Conservation (phyloP, 64 coral and sea anemone species). For the Acropora tenuis region DNA sequence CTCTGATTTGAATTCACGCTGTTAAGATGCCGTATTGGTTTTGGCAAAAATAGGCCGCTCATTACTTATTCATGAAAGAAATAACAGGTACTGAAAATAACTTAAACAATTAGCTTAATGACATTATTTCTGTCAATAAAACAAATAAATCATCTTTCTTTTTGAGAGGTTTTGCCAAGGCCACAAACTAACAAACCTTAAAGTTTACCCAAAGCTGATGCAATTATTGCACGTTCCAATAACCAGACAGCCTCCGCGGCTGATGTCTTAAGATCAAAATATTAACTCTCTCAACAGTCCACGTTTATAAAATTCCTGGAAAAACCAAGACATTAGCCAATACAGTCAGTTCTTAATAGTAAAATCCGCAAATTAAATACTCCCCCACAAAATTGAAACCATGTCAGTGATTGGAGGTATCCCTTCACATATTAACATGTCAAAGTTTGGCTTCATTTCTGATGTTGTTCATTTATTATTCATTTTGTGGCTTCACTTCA, state of each 20-base stretch:
- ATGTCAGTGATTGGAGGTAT: no score
- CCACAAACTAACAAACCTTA: not conserved
- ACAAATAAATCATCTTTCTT: no score
- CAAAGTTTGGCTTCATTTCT: not conserved
- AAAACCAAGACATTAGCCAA: not conserved
- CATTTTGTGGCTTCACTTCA: not conserved
- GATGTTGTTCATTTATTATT: slow-evolving; percentile 19
- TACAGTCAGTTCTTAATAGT: not conserved
- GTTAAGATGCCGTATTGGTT: not conserved
- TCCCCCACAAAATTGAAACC: no score
- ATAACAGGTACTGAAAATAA: not conserved
- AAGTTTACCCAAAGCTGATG: not conserved
- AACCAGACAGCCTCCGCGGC: not conserved
- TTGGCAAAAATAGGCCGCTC: not conserved
- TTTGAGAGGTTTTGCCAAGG: not conserved
- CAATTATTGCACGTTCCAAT: not conserved
- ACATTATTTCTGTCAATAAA: not conserved
- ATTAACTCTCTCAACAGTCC: not conserved
- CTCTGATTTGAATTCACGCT: not conserved
- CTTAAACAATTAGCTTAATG: not conserved
- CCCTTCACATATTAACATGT: not conserved
- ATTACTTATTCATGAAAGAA: not conserved
- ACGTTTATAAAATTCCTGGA: not conserved
- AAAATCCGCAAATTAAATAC: not conserved
- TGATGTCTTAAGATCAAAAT: not conserved